These are phyloP conservation scores for Sinodicranocentrus sp. DNA, from an alignment of 2,888 invertebrate species.

Conservation along the genomic window DNA sequence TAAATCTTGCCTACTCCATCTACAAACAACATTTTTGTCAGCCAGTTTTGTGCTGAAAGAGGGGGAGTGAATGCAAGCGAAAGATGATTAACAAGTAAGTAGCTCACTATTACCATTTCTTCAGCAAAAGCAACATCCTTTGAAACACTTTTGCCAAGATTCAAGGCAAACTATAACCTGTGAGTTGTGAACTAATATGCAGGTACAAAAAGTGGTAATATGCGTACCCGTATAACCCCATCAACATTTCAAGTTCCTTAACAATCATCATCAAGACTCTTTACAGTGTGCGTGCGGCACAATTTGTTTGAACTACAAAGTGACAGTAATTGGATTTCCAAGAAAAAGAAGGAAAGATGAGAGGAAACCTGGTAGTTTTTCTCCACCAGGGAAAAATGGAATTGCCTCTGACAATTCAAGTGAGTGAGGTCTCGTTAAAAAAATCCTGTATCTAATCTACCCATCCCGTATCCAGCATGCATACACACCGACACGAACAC, in stretches of 20 bases:
- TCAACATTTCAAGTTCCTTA: background rate
- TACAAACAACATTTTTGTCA: too few relatives aligned
- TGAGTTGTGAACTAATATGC: background rate
- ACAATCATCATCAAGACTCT: conserved; percentile 8
- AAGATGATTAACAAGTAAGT: too few relatives aligned
- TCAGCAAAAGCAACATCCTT: too few relatives aligned
- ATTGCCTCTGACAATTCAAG: conserved; percentile 12
- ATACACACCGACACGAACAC: background rate
- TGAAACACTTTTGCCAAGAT: background rate
- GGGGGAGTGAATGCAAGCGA: too few relatives aligned
- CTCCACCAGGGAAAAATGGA: background rate
- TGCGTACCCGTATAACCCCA: background rate
- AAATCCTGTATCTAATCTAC: too few relatives aligned
- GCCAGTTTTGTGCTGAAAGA: too few relatives aligned
- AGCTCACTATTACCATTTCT: too few relatives aligned
- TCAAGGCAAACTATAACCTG: background rate
- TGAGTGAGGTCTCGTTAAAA: conserved; percentile 29
- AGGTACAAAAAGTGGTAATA: background rate
- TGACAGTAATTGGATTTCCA: conserved; percentile 67
- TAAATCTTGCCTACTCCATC: too few relatives aligned
- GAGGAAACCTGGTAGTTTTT: too few relatives aligned
- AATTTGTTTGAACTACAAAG: conserved; percentile 65
- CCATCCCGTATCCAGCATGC: background rate
- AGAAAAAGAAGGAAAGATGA: conserved; percentile 18
- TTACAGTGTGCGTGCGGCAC: conserved; percentile 51